Base-by-base conservation (phyloP, 2,113 vertebrate genomes). In the Halichoeres trimaculatus region DNA sequence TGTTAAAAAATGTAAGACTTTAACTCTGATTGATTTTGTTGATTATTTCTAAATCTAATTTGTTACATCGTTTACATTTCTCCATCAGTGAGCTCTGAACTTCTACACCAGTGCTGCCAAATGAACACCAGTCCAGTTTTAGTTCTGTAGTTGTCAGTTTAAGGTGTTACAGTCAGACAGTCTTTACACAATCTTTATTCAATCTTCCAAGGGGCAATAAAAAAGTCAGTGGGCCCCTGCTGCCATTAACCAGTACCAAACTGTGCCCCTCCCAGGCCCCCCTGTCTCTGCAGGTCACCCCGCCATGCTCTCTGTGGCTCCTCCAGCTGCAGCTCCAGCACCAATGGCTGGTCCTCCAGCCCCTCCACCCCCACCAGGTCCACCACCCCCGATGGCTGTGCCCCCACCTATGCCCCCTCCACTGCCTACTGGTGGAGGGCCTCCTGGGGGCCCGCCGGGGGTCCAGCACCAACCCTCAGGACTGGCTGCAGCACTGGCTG, bases 401-500 rank as follows among this genome's bases (percentile, higher is more conserved):
- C 97, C 96, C 0, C 96, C 97, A 0, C 97, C 97, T 14, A 94
- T 95, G 0, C 94, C 98, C 0, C 98, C 97, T 63, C 96, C 96
- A 0, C 91, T 97, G 87, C 97, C 97, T 0, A 85, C 89, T 0
- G 93, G 96, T 0, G 94, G 92, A 2, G 92, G 95, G 34, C 93
- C 93, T 51, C 94, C 93, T 2, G 69, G 88, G 48, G 91, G 86
- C 19, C 89, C 92, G 2, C 96, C 96, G 0, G 96, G 96, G 41
- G 87, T 92, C 78, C 87, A 90, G 74, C 85, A 80, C n/a, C 90
- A 91, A 81, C 96, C 97, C 80, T 96, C 97, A 8, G 98, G 98
- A 76, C 94, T 99, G 50, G 98, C 98, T 1, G 97, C 97, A 0
- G 98, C 98, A 22, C 91, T 99, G 91, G 97, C 98, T 43, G 97